Conservation (phyloP, 2,888 invertebrate genomes). For the Drosophila helvetica region DNA sequence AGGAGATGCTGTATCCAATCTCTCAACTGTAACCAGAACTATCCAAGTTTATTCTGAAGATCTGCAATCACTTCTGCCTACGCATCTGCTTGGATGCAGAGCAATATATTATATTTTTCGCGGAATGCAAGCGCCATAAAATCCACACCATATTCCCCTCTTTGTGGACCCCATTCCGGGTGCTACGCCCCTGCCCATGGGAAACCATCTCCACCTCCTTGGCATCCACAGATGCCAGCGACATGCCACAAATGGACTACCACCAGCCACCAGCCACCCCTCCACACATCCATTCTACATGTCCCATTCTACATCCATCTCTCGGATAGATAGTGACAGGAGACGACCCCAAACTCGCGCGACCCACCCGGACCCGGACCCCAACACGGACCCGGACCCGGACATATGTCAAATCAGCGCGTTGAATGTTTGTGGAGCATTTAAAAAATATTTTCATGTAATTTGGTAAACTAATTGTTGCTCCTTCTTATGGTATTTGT, state of each 20-base stretch:
- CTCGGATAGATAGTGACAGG: slow-evolving; percentile 35
- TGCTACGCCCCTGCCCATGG: neutral
- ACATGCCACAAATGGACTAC: slow-evolving; percentile 76
- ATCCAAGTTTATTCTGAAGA: too few species aligned
- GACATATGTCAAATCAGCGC: slow-evolving; percentile 68
- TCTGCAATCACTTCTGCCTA: too few species aligned
- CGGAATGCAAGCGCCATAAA: too few species aligned
- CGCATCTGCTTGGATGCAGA: too few species aligned
- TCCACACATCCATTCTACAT: slow-evolving; percentile 14
- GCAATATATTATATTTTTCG: too few species aligned
- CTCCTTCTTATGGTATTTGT: slow-evolving; percentile 40
- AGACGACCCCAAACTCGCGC: slow-evolving; percentile 26
- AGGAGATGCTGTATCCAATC: too few species aligned
- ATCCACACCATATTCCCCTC: neutral
- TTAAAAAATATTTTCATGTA: slow-evolving; percentile 79
- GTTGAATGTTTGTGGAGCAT: slow-evolving; percentile 68
- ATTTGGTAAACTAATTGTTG: slow-evolving; percentile 82
- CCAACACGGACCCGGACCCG: slow-evolving; percentile 20
- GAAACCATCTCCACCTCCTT: neutral
- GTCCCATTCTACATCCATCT: slow-evolving; percentile 17
- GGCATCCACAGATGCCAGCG: slow-evolving; percentile 53
- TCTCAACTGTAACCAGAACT: neutral
- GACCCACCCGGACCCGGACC: slow-evolving; percentile 6
- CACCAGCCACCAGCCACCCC: neutral
- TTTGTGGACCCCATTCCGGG: neutral